Evolutionary conservation across 1,140 invertebrate species (phyloP).

Genomic region (Drosophila simulans): DNA sequence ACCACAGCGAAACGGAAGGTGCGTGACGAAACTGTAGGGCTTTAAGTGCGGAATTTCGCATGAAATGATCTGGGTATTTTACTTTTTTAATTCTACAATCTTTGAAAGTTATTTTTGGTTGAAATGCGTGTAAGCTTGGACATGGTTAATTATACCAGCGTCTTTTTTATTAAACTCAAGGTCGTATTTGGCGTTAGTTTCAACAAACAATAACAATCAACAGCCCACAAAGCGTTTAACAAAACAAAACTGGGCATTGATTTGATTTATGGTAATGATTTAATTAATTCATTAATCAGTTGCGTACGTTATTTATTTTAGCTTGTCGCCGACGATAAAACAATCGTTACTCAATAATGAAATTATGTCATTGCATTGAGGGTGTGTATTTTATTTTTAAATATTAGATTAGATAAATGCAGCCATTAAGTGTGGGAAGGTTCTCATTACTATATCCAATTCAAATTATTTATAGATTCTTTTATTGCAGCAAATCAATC

Average conservation of each 20-base stretch:
- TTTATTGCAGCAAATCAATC: too few species aligned
- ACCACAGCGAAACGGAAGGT: not conserved
- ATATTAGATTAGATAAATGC: slow-evolving; percentile 21
- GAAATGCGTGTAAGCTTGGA: too few species aligned
- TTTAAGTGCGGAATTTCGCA: too few species aligned
- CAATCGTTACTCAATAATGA: not conserved
- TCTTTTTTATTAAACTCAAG: not conserved
- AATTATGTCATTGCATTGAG: slow-evolving; percentile 6
- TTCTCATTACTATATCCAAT: not conserved
- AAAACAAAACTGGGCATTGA: slow-evolving; percentile 3
- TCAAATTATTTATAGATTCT: slow-evolving; percentile 1
- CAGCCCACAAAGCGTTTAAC: not conserved
- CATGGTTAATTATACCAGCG: too few species aligned
- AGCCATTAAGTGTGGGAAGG: slow-evolving; percentile 4
- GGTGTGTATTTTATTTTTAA: not conserved
- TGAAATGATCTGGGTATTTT: too few species aligned
- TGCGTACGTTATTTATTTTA: slow-evolving; percentile 30
- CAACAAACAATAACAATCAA: not conserved
- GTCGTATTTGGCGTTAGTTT: not conserved
- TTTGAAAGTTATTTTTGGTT: too few species aligned
- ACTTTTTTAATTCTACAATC: too few species aligned
- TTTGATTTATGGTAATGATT: slow-evolving; percentile 36
- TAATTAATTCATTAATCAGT: slow-evolving; percentile 27
- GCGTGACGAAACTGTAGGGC: not conserved
- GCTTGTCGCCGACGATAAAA: slow-evolving; percentile 20